phyloP scores from a whole-genome alignment of 2,113 vertebrate species.

The Rhinogobius similis region DNA sequence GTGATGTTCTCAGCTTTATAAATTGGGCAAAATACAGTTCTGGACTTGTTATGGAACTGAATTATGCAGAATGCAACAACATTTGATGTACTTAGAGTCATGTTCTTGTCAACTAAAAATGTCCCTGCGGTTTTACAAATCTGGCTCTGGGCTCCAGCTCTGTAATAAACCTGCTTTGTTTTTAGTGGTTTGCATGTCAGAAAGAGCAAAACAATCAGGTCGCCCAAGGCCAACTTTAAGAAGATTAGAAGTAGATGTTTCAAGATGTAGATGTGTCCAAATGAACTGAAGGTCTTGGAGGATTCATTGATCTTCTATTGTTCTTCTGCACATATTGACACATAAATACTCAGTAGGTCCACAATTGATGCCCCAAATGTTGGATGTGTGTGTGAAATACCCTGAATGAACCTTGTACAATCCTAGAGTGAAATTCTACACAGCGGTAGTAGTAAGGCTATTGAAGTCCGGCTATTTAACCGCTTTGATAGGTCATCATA shows the following conservation, averaged over 20 bases:
- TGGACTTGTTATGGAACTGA: not conserved
- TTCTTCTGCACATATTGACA: not conserved
- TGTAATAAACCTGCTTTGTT: not conserved
- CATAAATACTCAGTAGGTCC: not conserved
- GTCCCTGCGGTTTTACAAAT: slow-evolving; percentile 25
- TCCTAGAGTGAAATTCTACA: slow-evolving; percentile 58
- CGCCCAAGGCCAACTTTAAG: slow-evolving; percentile 30
- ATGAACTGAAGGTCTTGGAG: not conserved
- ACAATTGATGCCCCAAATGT: slow-evolving; percentile 8
- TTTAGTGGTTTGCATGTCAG: slow-evolving; percentile 30
- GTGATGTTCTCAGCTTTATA: not conserved
- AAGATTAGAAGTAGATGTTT: slow-evolving; percentile 8
- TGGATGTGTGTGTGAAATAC: slow-evolving; percentile 26
- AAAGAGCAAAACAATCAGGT: slow-evolving; percentile 21
- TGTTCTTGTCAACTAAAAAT: slow-evolving; percentile 28
- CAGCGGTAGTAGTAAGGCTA: slow-evolving; percentile 43
- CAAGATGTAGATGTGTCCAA: not conserved
- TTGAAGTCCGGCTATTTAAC: slow-evolving; percentile 62
- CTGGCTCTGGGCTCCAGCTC: slow-evolving; percentile 29
- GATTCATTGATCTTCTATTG: not conserved
- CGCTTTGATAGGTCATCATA: slow-evolving; percentile 68
- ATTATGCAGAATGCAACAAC: slow-evolving; percentile 4
- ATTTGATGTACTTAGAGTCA: slow-evolving; percentile 14
- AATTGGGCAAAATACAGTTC: not conserved
- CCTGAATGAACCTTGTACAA: slow-evolving; percentile 42